Evolutionary conservation across 2,113 vertebrate genomes (phyloP).

Genomic region (Tapirus terrestris): DNA sequence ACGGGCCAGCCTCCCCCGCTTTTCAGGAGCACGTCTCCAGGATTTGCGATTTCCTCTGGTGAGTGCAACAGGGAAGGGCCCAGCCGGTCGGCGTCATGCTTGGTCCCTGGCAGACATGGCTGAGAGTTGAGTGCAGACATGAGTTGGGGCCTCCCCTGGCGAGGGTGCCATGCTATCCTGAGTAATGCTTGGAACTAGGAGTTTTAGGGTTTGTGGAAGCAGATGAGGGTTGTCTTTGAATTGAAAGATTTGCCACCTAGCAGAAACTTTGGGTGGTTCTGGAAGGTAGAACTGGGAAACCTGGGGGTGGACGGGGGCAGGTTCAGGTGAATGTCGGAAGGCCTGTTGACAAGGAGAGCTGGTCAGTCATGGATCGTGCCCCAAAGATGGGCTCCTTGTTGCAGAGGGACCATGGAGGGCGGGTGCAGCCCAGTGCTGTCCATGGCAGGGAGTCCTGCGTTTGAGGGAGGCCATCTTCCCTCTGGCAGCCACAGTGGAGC

Average conservation of each 20-base stretch:
- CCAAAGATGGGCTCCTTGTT: background rate
- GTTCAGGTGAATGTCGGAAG: background rate
- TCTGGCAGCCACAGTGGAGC: background rate
- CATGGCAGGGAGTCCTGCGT: rapidly evolving
- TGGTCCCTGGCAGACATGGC: background rate
- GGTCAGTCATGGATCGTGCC: background rate
- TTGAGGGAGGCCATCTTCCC: background rate
- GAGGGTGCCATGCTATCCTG: background rate
- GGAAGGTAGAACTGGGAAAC: background rate
- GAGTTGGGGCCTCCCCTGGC: too few species aligned
- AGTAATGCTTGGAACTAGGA: background rate
- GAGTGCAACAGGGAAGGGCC: slow-evolving; percentile 62
- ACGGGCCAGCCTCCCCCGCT: slow-evolving; percentile 90
- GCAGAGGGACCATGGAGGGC: background rate
- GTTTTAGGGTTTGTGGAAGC: too few species aligned
- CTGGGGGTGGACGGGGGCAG: background rate
- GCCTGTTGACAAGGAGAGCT: background rate
- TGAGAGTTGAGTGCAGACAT: background rate
- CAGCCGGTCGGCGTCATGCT: background rate
- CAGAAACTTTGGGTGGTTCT: background rate
- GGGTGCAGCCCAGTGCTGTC: too few species aligned
- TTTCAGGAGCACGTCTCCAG: slow-evolving; percentile 94
- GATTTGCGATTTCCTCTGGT: slow-evolving; percentile 98
- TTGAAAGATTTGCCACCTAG: background rate
- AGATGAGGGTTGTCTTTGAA: background rate